phyloP scores from a whole-genome alignment of 2,888 invertebrate species.

The Leucoptera coffeella region DNA sequence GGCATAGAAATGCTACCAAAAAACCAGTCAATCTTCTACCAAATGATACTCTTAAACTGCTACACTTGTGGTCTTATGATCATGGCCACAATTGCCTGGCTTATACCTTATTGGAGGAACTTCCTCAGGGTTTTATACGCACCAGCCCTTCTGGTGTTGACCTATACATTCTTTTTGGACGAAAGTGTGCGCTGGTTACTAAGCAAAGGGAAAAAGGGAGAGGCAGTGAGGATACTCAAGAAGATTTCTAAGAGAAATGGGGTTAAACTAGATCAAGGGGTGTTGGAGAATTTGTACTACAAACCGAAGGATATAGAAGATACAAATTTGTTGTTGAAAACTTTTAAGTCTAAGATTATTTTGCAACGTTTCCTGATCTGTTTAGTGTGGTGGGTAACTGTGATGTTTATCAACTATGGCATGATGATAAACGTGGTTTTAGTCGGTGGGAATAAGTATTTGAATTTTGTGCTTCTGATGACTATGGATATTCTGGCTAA shows the following conservation, averaged over 20 bases:
- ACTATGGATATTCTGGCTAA: slow-evolving; percentile 41
- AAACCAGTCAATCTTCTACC: slow-evolving; percentile 27
- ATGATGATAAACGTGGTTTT: slow-evolving; percentile 45
- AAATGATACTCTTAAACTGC: slow-evolving; percentile 38
- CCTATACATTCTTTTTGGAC: slow-evolving; percentile 31
- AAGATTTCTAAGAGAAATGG: slow-evolving; percentile 31
- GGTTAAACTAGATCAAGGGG: slow-evolving; percentile 17
- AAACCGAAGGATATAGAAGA: slow-evolving; percentile 15
- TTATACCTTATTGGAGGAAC: slow-evolving; percentile 35
- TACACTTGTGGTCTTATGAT: slow-evolving; percentile 33
- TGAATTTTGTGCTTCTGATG: slow-evolving; percentile 37
- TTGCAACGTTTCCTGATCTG: slow-evolving; percentile 34
- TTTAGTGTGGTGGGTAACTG: slow-evolving; percentile 42
- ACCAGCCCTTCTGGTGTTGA: slow-evolving; percentile 27
- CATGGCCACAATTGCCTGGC: slow-evolving; percentile 36
- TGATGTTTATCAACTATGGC: slow-evolving; percentile 40
- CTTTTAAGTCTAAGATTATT: slow-evolving; percentile 34
- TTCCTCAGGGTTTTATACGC: slow-evolving; percentile 38
- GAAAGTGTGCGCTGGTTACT: slow-evolving; percentile 42
- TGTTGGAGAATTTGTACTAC: slow-evolving; percentile 23
- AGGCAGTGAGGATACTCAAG: slow-evolving; percentile 22
- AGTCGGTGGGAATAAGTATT: slow-evolving; percentile 36
- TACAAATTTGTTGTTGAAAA: slow-evolving; percentile 23
- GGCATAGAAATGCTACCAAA: slow-evolving; percentile 42
- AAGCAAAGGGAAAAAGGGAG: slow-evolving; percentile 29